Conservation (phyloP, 2,888 invertebrate genomes). For the Coecobrya sp. region DNA sequence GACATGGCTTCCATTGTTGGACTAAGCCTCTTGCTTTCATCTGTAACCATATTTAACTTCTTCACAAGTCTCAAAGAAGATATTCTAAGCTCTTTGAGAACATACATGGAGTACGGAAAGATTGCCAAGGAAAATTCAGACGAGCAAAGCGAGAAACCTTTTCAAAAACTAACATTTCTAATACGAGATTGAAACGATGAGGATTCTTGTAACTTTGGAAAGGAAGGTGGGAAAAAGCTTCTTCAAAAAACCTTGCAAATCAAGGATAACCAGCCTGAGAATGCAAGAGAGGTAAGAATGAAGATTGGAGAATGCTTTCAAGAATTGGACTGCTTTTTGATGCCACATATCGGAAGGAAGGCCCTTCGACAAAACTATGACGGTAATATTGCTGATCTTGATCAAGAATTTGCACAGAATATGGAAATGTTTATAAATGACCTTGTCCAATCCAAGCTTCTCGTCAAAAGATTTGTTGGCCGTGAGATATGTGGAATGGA, state of each 20-base stretch:
- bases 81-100: slow-evolving; percentile 66
- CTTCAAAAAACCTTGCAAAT: slow-evolving; percentile 67
- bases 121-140: slow-evolving; percentile 64
- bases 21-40: slow-evolving; percentile 78
- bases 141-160: slow-evolving; percentile 78
- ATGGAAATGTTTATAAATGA: slow-evolving; percentile 68
- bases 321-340: slow-evolving; percentile 97
- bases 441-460: too few species aligned
- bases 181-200: slow-evolving; percentile 83
- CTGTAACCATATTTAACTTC: slow-evolving; percentile 81
- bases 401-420: slow-evolving; percentile 57
- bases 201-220: slow-evolving; percentile 58
- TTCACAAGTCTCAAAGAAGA: slow-evolving; percentile 71
- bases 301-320: slow-evolving; percentile 98
- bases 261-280: slow-evolving; percentile 87
- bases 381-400: slow-evolving; percentile 66
- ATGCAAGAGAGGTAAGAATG: slow-evolving; percentile 97
- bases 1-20: slow-evolving; percentile 80
- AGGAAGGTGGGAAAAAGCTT: slow-evolving; percentile 75
- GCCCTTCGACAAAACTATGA: slow-evolving; percentile 69
- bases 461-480: too few species aligned
- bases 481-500: too few species aligned
- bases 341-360: slow-evolving; percentile 94
- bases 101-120: slow-evolving; percentile 81
- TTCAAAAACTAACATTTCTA: slow-evolving; percentile 84